Evolutionary conservation across 2,113 vertebrate species (phyloP), one percentile per base, ranked within the genome.

Genomic region (Hippocampus abdominalis): DNA sequence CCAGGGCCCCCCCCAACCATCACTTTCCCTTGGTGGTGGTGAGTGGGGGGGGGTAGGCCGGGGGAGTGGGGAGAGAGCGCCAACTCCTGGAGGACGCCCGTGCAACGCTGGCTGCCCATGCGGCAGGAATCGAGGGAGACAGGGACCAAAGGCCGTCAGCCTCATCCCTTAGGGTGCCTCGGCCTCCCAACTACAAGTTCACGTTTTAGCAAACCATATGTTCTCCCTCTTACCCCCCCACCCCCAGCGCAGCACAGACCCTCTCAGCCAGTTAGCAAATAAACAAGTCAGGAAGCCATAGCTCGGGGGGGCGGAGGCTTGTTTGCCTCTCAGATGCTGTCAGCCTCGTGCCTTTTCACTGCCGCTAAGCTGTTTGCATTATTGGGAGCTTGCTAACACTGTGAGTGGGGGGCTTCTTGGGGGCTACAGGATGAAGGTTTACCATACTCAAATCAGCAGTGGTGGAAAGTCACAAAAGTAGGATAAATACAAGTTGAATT

Each of bases 131-230:
- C 49, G 77, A 89, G 90, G 88, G 82, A 92, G 92, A 93, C 92
- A 93, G 86, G 80, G 80, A 89, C 89, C 88, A 83, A 90, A 87
- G 90, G 81, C 87, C 80, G 80, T 84, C 84, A 84, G 87, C 88
- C 79, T 78, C 74, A 81, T 85, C 87, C 90, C 89, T 88, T 67
- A 77, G 89, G 90, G 85, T 83, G 84, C 84, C 86, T 83, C 49
- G 87, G 89, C 86, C 88, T 91, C 83, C 80, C 81, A 79, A 92
- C 91, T 91, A 93, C 91, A 93, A 93, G 92, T 89, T 89, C 87
- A 75, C 90, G 86, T 91, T 92, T 93, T 92, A 93, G 89, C 89
- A 87, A 86, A 91, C 91, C 92, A 93, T 93, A 93, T 93, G 92
- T 93, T 92, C 88, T 75, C 74, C 83, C 89, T 77, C 81, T 36